A percentile compares a stretch with the other conserved stretches of the same genome.
These are phyloP conservation scores for Struthio camelus DNA, from an alignment of 2,113 vertebrate genomes.

Conservation along the genomic window DNA sequence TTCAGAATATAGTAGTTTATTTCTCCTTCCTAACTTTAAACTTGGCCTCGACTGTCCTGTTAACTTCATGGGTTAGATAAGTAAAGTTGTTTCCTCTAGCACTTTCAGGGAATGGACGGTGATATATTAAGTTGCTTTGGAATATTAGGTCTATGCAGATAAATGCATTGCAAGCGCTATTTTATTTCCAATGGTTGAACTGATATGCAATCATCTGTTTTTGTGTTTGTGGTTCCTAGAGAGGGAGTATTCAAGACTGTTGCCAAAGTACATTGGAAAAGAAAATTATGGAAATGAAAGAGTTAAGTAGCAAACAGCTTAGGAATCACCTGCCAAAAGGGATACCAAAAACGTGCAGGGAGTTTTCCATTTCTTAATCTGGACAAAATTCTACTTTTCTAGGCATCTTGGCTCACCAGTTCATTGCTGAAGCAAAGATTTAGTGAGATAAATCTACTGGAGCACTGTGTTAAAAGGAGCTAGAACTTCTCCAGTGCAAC, in stretches of 20 bases:
- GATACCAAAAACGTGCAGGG: neutral
- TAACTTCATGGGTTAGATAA: neutral
- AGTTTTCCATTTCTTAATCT: neutral
- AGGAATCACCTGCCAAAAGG: neutral
- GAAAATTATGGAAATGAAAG: neutral
- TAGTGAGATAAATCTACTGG: neutral
- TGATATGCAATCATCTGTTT: accelerated
- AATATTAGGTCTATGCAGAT: neutral
- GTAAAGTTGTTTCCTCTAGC: neutral
- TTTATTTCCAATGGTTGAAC: neutral
- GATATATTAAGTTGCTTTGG: neutral
- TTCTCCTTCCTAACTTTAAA: neutral
- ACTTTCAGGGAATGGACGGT: neutral
- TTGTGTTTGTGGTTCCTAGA: neutral
- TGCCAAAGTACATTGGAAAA: no score
- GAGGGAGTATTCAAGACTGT: no score
- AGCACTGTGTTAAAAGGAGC: neutral
- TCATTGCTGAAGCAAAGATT: neutral
- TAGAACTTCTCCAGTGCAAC: neutral
- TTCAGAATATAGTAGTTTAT: neutral
- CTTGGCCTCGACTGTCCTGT: no score
- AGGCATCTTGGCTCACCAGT: neutral
- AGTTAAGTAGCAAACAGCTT: neutral
- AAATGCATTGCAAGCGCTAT: accelerated
- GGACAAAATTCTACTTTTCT: neutral